Percentiles rank a stretch among this genome's conserved stretches.
These are phyloP conservation scores for Panagrolaimus sp. DNA, from an alignment of 1,140 invertebrate species.

Conservation along the genomic window DNA sequence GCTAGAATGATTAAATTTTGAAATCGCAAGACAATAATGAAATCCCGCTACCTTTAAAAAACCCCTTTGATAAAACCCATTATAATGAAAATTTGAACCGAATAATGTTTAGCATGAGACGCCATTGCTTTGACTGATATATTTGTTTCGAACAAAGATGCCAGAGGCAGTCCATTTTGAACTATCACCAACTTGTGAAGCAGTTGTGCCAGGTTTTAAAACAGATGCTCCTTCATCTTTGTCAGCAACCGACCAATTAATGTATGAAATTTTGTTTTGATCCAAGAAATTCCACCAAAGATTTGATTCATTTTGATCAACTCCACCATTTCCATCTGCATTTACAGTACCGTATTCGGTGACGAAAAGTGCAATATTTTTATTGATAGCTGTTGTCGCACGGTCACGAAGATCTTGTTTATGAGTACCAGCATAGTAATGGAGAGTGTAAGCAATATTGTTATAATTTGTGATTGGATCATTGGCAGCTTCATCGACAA, in stretches of 20 bases:
- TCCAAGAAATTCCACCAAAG: constrained; percentile 28
- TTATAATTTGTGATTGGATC: constrained; percentile 26
- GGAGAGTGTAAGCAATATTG: constrained; percentile 21
- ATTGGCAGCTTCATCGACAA: constrained; percentile 19
- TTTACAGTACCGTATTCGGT: constrained; percentile 32
- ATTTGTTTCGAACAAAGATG: constrained; percentile 5
- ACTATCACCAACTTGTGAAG: constrained; percentile 17
- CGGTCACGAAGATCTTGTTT: constrained; percentile 10
- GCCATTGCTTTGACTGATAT: too few relatives aligned
- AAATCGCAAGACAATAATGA: too few relatives aligned
- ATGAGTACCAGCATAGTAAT: constrained; percentile 12
- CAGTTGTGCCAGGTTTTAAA: constrained; percentile 13
- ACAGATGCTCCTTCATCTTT: constrained; percentile 20
- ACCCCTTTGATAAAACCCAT: too few relatives aligned
- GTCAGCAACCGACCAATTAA: constrained; percentile 24
- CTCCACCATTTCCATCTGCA: constrained; percentile 23
- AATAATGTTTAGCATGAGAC: too few relatives aligned
- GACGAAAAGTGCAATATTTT: constrained; percentile 24
- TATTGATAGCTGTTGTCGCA: not conserved
- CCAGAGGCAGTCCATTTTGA: constrained; percentile 20
- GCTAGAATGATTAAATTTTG: too few relatives aligned
- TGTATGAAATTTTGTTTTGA: constrained; percentile 24
- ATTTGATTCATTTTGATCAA: not conserved
- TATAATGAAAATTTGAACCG: too few relatives aligned
- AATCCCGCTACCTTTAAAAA: too few relatives aligned